Evolutionary conservation across 2,113 vertebrate genomes (phyloP).

Genomic region (Leucoraja erinaceus): DNA sequence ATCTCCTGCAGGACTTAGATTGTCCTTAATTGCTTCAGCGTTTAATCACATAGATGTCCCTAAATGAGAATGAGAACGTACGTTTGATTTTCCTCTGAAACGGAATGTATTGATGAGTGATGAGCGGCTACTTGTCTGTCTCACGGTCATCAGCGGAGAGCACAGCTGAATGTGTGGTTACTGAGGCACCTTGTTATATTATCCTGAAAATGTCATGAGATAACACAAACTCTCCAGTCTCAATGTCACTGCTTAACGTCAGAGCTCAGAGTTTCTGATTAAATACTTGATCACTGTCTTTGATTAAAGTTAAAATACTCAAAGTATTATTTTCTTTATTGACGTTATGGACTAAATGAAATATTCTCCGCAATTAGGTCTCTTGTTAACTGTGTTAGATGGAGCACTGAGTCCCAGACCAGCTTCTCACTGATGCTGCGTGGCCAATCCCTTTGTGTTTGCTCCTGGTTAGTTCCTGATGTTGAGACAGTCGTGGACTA

Average conservation of each 20-base stretch:
- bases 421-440: neutral
- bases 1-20: neutral
- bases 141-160: neutral
- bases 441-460: neutral
- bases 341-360: neutral
- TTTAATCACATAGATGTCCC: neutral
- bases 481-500: neutral
- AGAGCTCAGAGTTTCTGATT: neutral
- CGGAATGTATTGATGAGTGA: neutral
- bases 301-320: neutral
- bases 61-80: neutral
- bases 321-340: neutral
- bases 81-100: neutral
- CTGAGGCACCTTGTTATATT: no score
- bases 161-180: neutral
- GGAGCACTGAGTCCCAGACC: neutral
- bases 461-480: neutral
- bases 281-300: neutral
- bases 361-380: neutral
- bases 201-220: no score
- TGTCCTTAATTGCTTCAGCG: neutral
- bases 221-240: no score
- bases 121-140: neutral
- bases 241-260: neutral
- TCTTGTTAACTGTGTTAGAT: neutral